phyloP scores from a whole-genome alignment of 30 jellyfish, hydroid and myxozoan genomes.

The Nemopilema nomurai region DNA sequence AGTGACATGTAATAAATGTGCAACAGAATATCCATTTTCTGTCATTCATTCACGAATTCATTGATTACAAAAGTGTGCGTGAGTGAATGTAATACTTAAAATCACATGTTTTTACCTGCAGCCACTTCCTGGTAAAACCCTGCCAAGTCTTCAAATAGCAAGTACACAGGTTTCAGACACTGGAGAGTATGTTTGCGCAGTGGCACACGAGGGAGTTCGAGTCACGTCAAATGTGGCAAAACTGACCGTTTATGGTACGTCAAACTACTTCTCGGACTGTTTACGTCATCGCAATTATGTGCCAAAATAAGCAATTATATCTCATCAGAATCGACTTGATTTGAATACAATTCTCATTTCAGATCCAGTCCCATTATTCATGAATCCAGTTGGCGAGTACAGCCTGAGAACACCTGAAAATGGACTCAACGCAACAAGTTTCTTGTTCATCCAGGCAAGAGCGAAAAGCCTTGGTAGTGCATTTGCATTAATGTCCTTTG shows the following conservation, averaged over 20 bases:
- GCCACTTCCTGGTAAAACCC: slow-evolving; percentile 70
- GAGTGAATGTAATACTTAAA: not conserved
- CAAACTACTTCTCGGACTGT: not conserved
- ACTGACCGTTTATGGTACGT: slow-evolving; percentile 83
- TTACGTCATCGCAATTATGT: not conserved
- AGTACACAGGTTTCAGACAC: slow-evolving; percentile 63
- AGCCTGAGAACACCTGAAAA: slow-evolving; percentile 71
- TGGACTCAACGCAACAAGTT: slow-evolving; percentile 48
- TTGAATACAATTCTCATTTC: not conserved
- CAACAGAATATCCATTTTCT: not conserved
- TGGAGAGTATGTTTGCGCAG: slow-evolving; percentile 86
- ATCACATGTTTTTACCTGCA: slow-evolving; percentile 6
- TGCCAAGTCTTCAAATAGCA: slow-evolving; percentile 29
- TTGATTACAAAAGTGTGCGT: no score
- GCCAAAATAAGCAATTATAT: not conserved
- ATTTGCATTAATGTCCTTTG: slow-evolving; percentile 65
- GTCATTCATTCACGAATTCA: not conserved
- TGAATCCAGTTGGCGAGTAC: slow-evolving; percentile 59
- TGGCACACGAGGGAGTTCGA: slow-evolving; percentile 58
- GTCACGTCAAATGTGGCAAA: slow-evolving; percentile 70
- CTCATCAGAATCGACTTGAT: not conserved
- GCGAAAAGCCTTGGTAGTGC: slow-evolving; percentile 70
- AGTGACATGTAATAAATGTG: not conserved
- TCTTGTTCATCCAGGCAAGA: slow-evolving; percentile 61
- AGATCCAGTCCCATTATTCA: slow-evolving; percentile 84